Conservation (phyloP, 2,888 invertebrate species). For the Melanotus villosus region DNA sequence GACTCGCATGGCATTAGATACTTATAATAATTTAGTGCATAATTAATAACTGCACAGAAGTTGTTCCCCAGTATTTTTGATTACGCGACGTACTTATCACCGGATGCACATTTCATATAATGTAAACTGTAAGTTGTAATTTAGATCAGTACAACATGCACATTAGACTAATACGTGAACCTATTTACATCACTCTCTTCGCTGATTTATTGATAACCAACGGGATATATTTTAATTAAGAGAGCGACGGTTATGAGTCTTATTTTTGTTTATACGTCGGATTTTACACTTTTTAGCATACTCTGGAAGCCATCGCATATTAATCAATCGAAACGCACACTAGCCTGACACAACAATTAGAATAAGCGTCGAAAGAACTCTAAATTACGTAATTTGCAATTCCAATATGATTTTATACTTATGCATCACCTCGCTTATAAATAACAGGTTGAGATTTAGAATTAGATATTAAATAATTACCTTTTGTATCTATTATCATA, state of each 20-base stretch:
- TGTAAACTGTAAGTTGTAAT: constrained; percentile 59
- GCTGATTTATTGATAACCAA: constrained; percentile 33
- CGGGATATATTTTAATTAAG: constrained; percentile 36
- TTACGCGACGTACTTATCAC: constrained; percentile 55
- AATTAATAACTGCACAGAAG: constrained; percentile 53
- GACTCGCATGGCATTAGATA: constrained; percentile 17
- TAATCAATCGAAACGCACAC: constrained; percentile 13
- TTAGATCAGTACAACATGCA: constrained; percentile 60
- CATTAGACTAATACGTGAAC: constrained; percentile 56
- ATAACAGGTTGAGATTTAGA: background rate
- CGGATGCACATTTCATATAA: constrained; percentile 56
- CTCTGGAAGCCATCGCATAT: background rate
- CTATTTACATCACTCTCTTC: constrained; percentile 49
- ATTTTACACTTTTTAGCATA: constrained; percentile 13
- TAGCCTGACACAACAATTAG: constrained; percentile 14
- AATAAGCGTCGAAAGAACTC: background rate
- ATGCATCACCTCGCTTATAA: background rate
- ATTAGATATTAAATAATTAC: background rate
- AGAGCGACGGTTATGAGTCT: background rate
- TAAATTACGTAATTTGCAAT: constrained; percentile 2
- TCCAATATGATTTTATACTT: constrained; percentile 4
- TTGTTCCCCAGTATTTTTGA: constrained; percentile 56
- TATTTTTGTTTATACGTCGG: constrained; percentile 3
- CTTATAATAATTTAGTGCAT: constrained; percentile 46
- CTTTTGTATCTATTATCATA: background rate